Percentiles rank a stretch among this genome's conserved stretches.
Evolutionary conservation across 2,888 invertebrate species (phyloP).

Genomic region (Theretra japonica): DNA sequence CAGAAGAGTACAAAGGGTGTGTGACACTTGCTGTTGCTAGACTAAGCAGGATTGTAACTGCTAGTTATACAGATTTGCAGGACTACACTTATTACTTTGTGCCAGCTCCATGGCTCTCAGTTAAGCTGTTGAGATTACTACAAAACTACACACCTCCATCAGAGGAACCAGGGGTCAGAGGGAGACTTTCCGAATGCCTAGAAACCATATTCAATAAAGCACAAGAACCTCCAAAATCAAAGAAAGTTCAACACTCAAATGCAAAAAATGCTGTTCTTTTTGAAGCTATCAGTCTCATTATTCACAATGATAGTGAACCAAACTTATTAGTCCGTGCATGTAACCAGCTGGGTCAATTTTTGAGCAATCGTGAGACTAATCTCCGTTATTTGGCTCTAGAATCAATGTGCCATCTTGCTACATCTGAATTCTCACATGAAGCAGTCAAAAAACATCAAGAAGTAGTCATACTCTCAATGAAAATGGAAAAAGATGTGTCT

Average conservation of each 20-base stretch:
- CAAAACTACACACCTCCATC: conserved; percentile 99
- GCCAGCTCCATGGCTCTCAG: conserved; percentile 99
- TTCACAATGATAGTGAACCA: conserved; percentile 99
- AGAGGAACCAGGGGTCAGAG: conserved; percentile 96
- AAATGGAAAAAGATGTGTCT: conserved; percentile 99
- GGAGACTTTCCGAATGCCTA: conserved; percentile 97
- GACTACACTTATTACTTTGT: conserved; percentile 99
- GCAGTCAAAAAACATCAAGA: conserved; percentile 99
- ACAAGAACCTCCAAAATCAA: conserved; percentile 99
- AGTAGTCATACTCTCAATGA: conserved; percentile 99
- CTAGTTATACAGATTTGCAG: conserved; percentile 99
- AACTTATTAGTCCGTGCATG: conserved; percentile 98
- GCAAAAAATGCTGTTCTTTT: conserved; percentile 99
- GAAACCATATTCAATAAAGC: conserved; percentile 99
- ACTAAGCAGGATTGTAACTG: conserved; percentile 98
- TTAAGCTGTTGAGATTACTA: conserved; percentile 96
- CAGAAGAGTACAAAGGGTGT: conserved; percentile 99
- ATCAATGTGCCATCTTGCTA: conserved; percentile 99
- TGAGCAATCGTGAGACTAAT: conserved; percentile 98
- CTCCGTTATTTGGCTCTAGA: conserved; percentile 98
- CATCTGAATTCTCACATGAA: conserved; percentile 99
- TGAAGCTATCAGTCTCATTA: conserved; percentile 99
- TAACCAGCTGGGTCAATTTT: conserved; percentile 99
- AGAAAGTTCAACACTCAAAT: conserved; percentile 99
- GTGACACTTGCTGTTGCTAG: conserved; percentile 99